These are phyloP conservation scores for Ecliptopera silaceata DNA, from an alignment of 2,888 invertebrate genomes.

Conservation along the genomic window DNA sequence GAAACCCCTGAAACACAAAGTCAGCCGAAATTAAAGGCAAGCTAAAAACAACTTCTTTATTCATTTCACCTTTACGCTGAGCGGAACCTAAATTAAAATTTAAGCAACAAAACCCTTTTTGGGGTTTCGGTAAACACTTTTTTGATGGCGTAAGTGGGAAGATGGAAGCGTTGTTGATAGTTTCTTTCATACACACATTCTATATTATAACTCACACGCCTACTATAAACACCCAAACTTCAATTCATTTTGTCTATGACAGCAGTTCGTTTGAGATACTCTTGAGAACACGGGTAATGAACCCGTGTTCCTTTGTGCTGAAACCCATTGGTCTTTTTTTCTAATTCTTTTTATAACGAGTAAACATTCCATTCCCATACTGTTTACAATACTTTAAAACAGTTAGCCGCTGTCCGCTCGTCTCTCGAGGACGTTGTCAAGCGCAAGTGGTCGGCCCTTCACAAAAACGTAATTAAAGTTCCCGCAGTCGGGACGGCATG, in stretches of 20 bases:
- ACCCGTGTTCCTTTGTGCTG: no score
- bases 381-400: no score
- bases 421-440: background rate
- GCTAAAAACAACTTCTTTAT: constrained; percentile 57
- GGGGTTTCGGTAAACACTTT: constrained; percentile 49
- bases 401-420: background rate
- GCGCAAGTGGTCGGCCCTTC: constrained; percentile 35
- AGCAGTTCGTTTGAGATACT: no score
- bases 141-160: constrained; percentile 31
- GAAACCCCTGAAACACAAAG: constrained; percentile 23
- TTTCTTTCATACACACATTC: no score
- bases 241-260: no score
- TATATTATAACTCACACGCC: no score
- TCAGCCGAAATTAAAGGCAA: constrained; percentile 52
- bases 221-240: no score
- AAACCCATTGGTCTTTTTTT: no score
- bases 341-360: no score
- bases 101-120: constrained; percentile 57
- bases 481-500: constrained; percentile 46
- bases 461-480: constrained; percentile 68
- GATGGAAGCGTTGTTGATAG: constrained; percentile 27
- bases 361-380: no score
- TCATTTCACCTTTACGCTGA: constrained; percentile 52
- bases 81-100: constrained; percentile 61
- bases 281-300: no score